These are phyloP conservation scores for Caenorhabditis sp. DNA, from an alignment of 2,888 invertebrate genomes.

Conservation along the genomic window DNA sequence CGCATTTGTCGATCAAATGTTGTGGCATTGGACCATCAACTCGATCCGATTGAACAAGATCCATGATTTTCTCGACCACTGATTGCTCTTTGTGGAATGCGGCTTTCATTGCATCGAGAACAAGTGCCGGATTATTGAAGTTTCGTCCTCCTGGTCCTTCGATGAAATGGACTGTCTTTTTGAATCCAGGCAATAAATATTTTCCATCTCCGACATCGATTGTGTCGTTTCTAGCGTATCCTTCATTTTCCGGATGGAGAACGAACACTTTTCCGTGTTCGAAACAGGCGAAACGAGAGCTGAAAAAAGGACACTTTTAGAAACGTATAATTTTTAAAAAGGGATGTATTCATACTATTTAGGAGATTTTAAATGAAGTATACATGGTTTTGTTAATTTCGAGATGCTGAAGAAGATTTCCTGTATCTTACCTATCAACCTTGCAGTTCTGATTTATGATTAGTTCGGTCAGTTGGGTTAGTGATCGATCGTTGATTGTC, in stretches of 20 bases:
- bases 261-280: conserved; percentile 44
- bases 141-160: conserved; percentile 42
- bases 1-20: background rate
- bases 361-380: too few species aligned
- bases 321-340: background rate
- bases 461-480: conserved; percentile 26
- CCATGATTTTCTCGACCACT: conserved; percentile 21
- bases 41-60: background rate
- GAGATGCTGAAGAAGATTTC: too few species aligned
- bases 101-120: conserved; percentile 51
- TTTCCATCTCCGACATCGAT: conserved; percentile 45
- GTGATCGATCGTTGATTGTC: conserved; percentile 11
- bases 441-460: conserved; percentile 31
- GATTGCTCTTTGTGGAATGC: conserved; percentile 45
- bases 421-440: conserved; percentile 25
- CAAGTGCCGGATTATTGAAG: conserved; percentile 32
- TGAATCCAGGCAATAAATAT: conserved; percentile 31
- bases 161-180: conserved; percentile 37
- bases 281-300: conserved; percentile 26
- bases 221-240: conserved; percentile 25
- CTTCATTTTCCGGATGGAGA: conserved; percentile 13
- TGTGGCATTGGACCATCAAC: background rate
- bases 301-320: conserved; percentile 1
- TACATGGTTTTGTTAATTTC: too few species aligned
- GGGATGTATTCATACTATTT: too few species aligned